phyloP scores from a whole-genome alignment of 2,888 invertebrate genomes.

The Ormyrus rosae region DNA sequence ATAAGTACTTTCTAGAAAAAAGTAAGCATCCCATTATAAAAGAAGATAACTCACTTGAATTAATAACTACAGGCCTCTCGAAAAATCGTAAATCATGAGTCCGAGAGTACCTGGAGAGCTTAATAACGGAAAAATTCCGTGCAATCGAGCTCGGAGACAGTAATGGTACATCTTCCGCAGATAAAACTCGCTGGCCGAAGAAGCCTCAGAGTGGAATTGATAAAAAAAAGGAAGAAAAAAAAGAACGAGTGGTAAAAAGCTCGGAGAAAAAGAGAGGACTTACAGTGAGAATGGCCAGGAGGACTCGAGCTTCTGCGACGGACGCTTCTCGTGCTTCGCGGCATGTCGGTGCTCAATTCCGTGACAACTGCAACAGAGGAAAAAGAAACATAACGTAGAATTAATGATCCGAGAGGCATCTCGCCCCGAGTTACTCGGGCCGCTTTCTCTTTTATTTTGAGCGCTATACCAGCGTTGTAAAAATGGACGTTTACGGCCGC shows the following conservation, averaged over 20 bases:
- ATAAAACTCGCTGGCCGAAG: neutral
- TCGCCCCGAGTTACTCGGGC: neutral
- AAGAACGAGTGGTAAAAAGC: neutral
- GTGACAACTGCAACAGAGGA: constrained; percentile 70
- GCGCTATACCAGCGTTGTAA: too few species aligned
- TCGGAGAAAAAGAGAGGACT: constrained; percentile 57
- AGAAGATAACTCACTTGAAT: too few species aligned
- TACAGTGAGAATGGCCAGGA: constrained; percentile 75
- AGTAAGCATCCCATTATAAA: too few species aligned
- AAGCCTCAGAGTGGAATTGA: too few species aligned
- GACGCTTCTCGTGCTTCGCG: constrained; percentile 73
- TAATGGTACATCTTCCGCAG: neutral
- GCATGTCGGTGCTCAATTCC: constrained; percentile 73
- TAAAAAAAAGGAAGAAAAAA: neutral
- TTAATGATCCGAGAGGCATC: constrained; percentile 2
- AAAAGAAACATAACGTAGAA: constrained; percentile 42
- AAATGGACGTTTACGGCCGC: too few species aligned
- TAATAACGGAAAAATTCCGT: neutral
- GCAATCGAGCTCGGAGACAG: neutral
- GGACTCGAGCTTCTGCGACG: constrained; percentile 74
- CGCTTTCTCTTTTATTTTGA: neutral
- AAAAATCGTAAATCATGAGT: too few species aligned
- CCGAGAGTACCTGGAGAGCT: too few species aligned
- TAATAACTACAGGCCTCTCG: too few species aligned
- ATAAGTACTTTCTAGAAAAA: too few species aligned